Base-by-base conservation (phyloP, 2,888 invertebrate species). In the Perizoma flavofasciatum region DNA sequence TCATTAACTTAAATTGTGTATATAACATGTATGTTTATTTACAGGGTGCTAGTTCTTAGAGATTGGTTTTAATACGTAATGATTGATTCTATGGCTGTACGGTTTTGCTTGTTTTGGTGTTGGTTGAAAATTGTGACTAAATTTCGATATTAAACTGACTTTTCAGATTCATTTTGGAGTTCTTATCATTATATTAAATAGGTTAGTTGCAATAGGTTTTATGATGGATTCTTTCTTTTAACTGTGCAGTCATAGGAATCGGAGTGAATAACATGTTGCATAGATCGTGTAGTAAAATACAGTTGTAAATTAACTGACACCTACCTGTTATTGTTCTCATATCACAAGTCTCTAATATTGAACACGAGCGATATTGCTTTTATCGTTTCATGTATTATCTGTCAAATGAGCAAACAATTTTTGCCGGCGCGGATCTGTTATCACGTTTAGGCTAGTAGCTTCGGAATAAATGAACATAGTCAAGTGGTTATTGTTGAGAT, bases 1-100 rank as follows among this genome's bases (percentile, higher is more conserved):
- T 66, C 71, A 68, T 75, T 77, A 83, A 78, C 76, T 75, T 78
- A 76, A 37, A 22, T 74, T 75, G 69, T 83, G 70, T 83, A 83
- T 64, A 83, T 85, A 80, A 83, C 77, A 78, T 70, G 75, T 85
- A 81, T 86, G 77, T 83, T 79, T 79, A 83, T 80, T 84, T 78
- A 86, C 86, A 88, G 86, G 88, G 87, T 87, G 83, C 78, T 87
- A 87, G 86, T 88, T 83, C 82, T 85, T 88, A 87, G 81, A 74
- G 71, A 66, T 78, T 73, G 71, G 71, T 67, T 72, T 70, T 51
- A 65, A 65, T 75, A 75, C 68, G 68, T 79, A 73, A 66, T 67
- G 60, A 61, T 75, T 75, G 74, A 76, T 79, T 81, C 72, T 75
- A 72, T 77, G 79, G 77, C 76, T 82, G 79, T 73, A 64, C 53